A percentile compares a stretch with the other conserved stretches of the same genome.
Conservation (phyloP, 2,888 invertebrate species). For the Sepiola atlantica region DNA sequence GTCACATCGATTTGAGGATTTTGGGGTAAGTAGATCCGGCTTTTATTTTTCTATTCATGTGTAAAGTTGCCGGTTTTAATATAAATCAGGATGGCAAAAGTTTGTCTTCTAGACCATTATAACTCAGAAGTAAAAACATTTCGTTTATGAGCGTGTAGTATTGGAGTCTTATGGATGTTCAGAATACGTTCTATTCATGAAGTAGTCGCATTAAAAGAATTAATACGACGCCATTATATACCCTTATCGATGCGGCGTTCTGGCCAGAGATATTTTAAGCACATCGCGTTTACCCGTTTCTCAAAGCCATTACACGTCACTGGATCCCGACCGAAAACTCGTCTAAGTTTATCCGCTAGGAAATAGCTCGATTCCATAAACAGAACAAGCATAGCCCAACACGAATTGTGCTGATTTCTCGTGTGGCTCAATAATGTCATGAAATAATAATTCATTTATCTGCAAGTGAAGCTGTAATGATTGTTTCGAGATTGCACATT, state of each 20-base stretch:
- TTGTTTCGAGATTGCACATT: not conserved
- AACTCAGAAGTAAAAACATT: not conserved
- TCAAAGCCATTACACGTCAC: not conserved
- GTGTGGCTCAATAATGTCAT: not conserved
- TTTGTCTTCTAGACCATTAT: not conserved
- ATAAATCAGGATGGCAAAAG: not conserved
- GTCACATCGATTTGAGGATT: too few species aligned
- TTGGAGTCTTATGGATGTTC: not conserved
- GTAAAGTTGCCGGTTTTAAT: too few species aligned
- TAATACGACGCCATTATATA: not conserved
- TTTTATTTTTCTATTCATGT: too few species aligned
- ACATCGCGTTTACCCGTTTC: not conserved
- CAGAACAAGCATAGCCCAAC: not conserved
- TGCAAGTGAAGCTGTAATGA: not conserved
- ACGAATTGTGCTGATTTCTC: not conserved
- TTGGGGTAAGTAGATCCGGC: too few species aligned
- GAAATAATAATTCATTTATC: slow-evolving; percentile 18
- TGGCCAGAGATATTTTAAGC: not conserved
- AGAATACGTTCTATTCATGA: not conserved
- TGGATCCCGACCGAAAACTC: too few species aligned
- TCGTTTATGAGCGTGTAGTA: not conserved
- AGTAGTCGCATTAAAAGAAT: not conserved
- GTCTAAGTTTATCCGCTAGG: not conserved
- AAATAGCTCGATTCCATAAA: not conserved
- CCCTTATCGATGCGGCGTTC: not conserved